Percentiles rank a stretch among this genome's conserved stretches.
These are phyloP conservation scores for Channa maculata DNA, from an alignment of 2,113 vertebrate species.

Conservation along the genomic window DNA sequence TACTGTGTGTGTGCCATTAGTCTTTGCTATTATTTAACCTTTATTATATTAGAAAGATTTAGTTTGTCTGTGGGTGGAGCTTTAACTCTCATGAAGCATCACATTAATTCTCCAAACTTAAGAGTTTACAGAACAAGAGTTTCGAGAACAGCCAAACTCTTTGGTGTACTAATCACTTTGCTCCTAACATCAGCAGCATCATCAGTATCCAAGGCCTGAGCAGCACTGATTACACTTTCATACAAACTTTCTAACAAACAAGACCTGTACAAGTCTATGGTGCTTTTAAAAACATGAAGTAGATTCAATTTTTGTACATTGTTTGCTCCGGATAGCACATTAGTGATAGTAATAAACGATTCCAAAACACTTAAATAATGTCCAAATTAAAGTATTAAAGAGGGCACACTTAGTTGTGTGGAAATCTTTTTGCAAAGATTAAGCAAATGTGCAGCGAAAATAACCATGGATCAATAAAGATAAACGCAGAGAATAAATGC, in stretches of 20 bases:
- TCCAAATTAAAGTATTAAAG: neutral
- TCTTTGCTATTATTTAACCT: no score
- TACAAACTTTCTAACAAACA: no score
- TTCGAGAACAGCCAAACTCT: neutral
- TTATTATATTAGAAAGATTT: no score
- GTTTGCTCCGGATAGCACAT: conserved; percentile 22
- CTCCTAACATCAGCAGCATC: neutral
- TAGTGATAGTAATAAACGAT: neutral
- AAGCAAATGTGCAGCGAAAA: neutral
- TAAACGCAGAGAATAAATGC: no score
- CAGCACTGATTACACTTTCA: neutral
- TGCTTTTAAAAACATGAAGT: conserved; percentile 5
- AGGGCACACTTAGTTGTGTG: neutral
- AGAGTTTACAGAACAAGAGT: neutral
- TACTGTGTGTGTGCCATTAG: no score
- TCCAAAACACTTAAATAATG: neutral
- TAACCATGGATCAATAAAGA: neutral
- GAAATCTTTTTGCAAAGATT: conserved; percentile 8
- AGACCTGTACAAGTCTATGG: neutral
- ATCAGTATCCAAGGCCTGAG: neutral
- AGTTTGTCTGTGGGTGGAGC: neutral
- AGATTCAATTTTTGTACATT: neutral
- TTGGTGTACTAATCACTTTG: neutral
- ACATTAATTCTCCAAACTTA: neutral
- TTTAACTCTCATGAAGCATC: conserved; percentile 7